phyloP scores from a whole-genome alignment of 1,140 invertebrate species.

The Bilobella aurantiaca region DNA sequence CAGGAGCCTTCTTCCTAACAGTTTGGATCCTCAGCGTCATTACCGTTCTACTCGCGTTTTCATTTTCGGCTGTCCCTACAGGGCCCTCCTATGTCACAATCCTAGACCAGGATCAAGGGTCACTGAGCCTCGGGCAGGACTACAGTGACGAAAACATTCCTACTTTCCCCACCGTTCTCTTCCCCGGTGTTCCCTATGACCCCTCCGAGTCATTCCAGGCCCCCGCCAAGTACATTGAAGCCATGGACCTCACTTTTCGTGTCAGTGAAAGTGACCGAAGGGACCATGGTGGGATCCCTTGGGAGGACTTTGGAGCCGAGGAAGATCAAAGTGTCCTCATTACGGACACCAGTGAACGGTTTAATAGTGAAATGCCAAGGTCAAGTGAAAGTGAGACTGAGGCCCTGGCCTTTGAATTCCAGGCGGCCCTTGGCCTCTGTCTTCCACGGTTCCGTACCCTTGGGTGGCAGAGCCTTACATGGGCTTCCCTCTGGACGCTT shows the following conservation, averaged over 20 bases:
- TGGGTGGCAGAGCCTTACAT: slow-evolving; percentile 19
- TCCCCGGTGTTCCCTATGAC: background rate
- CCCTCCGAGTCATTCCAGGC: background rate
- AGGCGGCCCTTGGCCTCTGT: slow-evolving; percentile 23
- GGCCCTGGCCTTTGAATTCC: slow-evolving; percentile 21
- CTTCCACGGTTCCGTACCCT: slow-evolving; percentile 25
- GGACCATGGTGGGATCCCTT: background rate
- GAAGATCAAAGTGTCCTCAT: background rate
- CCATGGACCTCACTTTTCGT: background rate
- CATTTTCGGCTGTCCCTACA: slow-evolving; percentile 16
- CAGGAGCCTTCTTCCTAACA: slow-evolving; percentile 24
- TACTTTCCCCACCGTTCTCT: background rate
- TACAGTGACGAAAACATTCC: background rate
- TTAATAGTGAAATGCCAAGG: background rate
- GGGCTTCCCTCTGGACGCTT: slow-evolving; percentile 24
- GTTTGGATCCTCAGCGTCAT: slow-evolving; percentile 27
- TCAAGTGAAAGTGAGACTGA: background rate
- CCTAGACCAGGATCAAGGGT: background rate
- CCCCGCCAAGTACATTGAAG: background rate
- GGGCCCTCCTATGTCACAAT: background rate
- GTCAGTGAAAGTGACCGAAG: background rate
- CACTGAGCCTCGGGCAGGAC: background rate
- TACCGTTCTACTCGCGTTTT: slow-evolving; percentile 23
- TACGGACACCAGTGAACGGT: background rate
- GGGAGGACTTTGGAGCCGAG: background rate